phyloP scores from a whole-genome alignment of 2,797 vertebrate species.

The Mormyrops boulengeri region DNA sequence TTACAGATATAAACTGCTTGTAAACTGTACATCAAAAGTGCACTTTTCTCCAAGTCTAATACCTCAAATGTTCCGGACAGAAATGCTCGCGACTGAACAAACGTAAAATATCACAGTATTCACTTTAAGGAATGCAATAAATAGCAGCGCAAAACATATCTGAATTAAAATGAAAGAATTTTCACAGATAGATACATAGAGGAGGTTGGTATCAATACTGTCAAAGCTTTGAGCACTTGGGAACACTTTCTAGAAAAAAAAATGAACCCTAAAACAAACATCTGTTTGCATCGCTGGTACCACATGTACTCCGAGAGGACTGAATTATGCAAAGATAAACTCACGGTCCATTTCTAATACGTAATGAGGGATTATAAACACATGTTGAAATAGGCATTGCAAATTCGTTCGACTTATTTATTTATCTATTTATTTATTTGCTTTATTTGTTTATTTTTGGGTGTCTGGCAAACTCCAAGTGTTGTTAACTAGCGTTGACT shows the following conservation, averaged over 20 bases:
- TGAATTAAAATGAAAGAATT: background rate
- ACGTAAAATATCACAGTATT: background rate
- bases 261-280: no score
- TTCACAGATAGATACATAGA: background rate
- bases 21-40: background rate
- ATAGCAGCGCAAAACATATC: background rate
- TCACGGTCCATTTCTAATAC: slow-evolving; percentile 36
- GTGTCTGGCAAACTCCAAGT: slow-evolving; percentile 40
- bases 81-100: background rate
- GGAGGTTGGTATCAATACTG: background rate
- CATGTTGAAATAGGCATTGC: slow-evolving; percentile 51
- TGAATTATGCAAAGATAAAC: slow-evolving; percentile 30
- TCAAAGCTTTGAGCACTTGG: background rate
- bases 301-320: slow-evolving; percentile 13
- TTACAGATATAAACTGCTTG: background rate
- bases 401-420: slow-evolving; percentile 50
- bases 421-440: background rate
- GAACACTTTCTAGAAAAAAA: background rate
- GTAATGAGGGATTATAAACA: slow-evolving; percentile 45
- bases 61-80: background rate
- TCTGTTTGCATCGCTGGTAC: background rate
- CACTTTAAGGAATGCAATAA: background rate
- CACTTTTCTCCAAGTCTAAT: background rate
- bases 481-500: slow-evolving; percentile 71
- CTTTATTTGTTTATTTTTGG: slow-evolving; percentile 33